Conservation (phyloP, 2,888 invertebrate species). For the Ellobium chinense region DNA sequence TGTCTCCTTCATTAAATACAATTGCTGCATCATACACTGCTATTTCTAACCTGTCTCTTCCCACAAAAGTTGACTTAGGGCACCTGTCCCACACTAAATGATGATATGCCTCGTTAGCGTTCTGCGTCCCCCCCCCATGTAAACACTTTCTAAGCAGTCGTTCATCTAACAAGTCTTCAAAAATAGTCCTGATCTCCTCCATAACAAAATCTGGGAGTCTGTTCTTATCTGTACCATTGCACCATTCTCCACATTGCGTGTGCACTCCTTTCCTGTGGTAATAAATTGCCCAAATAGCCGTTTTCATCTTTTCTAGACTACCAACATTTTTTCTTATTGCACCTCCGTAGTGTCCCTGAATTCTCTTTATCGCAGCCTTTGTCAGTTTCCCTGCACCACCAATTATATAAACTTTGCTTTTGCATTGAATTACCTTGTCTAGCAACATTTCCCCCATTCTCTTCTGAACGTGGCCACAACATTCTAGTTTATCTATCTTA, state of each 20-base stretch:
- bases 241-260: not conserved
- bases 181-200: conserved; percentile 3
- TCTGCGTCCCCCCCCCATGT: conserved; percentile 24
- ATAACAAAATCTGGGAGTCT: conserved; percentile 12
- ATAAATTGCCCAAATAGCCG: not conserved
- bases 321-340: conserved; percentile 4
- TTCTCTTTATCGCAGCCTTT: too few relatives aligned
- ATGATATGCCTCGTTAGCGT: conserved; percentile 23
- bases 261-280: not conserved
- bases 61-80: conserved; percentile 30
- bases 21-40: conserved; percentile 41
- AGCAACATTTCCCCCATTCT: too few relatives aligned
- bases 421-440: too few relatives aligned
- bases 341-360: not conserved
- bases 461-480: too few relatives aligned
- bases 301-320: not conserved
- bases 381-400: too few relatives aligned
- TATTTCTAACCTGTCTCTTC: conserved; percentile 17
- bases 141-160: not conserved
- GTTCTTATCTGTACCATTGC: not conserved
- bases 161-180: conserved; percentile 12
- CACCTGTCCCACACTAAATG: conserved; percentile 30
- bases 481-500: too few relatives aligned
- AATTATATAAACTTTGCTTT: too few relatives aligned
- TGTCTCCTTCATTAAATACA: conserved; percentile 38